Base-by-base conservation (phyloP, 2,888 invertebrate genomes). In the Yponomeuta cagnagella region DNA sequence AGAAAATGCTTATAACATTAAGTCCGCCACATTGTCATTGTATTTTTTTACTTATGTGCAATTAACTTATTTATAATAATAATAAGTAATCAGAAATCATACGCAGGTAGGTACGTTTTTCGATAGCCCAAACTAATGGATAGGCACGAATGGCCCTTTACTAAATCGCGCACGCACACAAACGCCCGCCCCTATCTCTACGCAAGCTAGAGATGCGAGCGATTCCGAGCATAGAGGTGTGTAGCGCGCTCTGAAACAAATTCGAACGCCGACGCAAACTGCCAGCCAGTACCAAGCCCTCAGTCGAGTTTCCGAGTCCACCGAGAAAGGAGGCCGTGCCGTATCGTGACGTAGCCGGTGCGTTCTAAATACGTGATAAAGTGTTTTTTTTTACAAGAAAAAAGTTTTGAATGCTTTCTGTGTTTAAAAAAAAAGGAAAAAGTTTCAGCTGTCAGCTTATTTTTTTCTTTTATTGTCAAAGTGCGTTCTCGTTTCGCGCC, bases 341-440 rank as follows among this genome's bases (percentile, higher is more conserved):
- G 43, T 43, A 43, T 43, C 82, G 77, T 81, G 79, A 78, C 79
- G 75, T n/a, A 58, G 31, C 70, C 86, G 89, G 90, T 90, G 85
- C 80, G 88, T 87, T 79, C 71, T 52, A 72, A 72, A 66, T 69
- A 67, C 65, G 33, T 65, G 65, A 23, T 33, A 31, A 2, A 31
- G 73, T 74, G 70, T 75, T 74, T 74, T 72, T 74, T 73, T 73
- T 73, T 71, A 74, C 73, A 71, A 74, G 78, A 77, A 81, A 77
- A 65, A 65, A 30, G 33, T 65, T 64, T 23, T 31, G 76, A 79
- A 77, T 77, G 77, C 75, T 78, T 77, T 75, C 75, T 65, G 65
- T 65, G 65, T 65, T 64, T 31, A 64, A 23, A 64, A n/a, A 12
- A 65, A 30, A 64, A 23, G 23, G 31, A 64, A 65, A 30, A 30